Conservation (phyloP, 2,113 vertebrate genomes). For the Nyctibius bracteatus region DNA sequence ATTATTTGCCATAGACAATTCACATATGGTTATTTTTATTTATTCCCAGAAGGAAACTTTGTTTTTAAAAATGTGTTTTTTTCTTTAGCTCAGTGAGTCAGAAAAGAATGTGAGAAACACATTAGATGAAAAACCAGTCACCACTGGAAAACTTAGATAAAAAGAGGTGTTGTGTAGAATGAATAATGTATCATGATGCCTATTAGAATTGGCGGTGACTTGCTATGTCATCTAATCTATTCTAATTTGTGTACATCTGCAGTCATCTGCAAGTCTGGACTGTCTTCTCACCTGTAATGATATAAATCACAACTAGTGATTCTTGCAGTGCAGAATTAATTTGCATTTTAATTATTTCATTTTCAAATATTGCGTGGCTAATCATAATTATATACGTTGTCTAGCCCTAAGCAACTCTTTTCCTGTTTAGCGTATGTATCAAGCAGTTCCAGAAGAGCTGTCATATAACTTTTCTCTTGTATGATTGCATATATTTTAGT, state of each 20-base stretch:
- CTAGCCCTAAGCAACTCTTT: not conserved
- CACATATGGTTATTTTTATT: constrained; percentile 13
- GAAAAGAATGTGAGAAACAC: not conserved
- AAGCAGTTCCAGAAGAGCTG: not conserved
- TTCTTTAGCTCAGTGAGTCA: not conserved
- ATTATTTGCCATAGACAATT: not conserved
- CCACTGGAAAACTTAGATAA: not conserved
- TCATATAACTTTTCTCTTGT: not conserved
- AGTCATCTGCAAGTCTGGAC: constrained; percentile 10
- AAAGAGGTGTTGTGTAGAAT: not conserved
- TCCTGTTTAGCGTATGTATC: not conserved
- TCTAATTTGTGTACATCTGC: constrained; percentile 21
- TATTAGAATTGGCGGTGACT: not conserved
- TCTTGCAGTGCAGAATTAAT: not conserved
- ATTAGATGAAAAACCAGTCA: not conserved
- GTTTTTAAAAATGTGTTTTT: not conserved
- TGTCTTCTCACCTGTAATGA: constrained; percentile 30
- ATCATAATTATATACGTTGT: not conserved
- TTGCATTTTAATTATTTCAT: constrained; percentile 10
- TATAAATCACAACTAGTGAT: constrained; percentile 24
- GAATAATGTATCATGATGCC: not conserved
- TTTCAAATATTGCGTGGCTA: not conserved
- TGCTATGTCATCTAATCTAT: not conserved
- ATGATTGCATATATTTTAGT: not conserved
- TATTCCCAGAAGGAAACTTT: not conserved